A percentile compares a stretch with the other conserved stretches of the same genome.
Conservation (phyloP, 2,888 invertebrate species). For the Chromoteleia sp. region DNA sequence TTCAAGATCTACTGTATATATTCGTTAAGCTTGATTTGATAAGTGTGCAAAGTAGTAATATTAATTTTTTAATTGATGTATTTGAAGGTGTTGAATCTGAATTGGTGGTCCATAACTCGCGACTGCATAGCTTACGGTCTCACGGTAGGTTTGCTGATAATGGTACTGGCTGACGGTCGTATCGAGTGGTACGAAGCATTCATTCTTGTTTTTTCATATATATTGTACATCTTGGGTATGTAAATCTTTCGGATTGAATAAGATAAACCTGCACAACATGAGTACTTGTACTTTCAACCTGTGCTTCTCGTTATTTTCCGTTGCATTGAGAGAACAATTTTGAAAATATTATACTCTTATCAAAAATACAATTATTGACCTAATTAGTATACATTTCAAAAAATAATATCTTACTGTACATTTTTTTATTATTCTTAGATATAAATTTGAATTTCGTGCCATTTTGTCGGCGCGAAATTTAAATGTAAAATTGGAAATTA, state of each 20-base stretch:
- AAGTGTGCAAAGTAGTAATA: no score
- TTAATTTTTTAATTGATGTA: neutral
- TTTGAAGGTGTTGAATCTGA: slow-evolving; percentile 88
- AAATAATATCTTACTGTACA: no score
- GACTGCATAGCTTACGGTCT: slow-evolving; percentile 91
- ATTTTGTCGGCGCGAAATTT: no score
- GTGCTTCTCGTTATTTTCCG: slow-evolving; percentile 53
- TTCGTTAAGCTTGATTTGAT: no score
- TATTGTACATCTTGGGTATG: slow-evolving; percentile 89
- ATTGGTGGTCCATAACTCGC: slow-evolving; percentile 92
- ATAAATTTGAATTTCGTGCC: no score
- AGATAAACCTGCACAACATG: slow-evolving; percentile 60
- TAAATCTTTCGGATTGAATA: slow-evolving; percentile 76
- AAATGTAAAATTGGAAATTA: no score
- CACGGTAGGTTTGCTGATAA: slow-evolving; percentile 89
- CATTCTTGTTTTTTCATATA: slow-evolving; percentile 89
- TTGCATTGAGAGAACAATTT: slow-evolving; percentile 54
- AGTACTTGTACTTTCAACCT: slow-evolving; percentile 31
- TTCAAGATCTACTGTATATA: no score
- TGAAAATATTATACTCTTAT: no score
- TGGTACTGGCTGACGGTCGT: slow-evolving; percentile 89
- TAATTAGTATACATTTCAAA: no score
- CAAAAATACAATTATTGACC: no score
- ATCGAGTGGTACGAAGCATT: slow-evolving; percentile 92
- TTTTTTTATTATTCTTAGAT: no score